Conservation (phyloP, 2,888 invertebrate genomes). For the Lasius fuliginosus region DNA sequence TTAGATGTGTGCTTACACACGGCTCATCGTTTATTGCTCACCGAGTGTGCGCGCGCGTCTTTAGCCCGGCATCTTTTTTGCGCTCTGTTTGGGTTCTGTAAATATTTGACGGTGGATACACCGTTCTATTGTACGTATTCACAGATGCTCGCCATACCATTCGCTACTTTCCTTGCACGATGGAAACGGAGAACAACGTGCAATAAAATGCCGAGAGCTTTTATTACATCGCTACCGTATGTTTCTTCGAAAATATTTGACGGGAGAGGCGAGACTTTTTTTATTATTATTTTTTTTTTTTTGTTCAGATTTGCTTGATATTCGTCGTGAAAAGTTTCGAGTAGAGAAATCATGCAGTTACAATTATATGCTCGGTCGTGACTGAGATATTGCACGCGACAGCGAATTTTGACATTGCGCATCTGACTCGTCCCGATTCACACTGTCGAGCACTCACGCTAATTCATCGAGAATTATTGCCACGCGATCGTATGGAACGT, state of each 20-base stretch:
- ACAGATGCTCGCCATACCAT: not conserved
- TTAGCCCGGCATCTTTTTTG: slow-evolving; percentile 23
- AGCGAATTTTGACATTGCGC: not conserved
- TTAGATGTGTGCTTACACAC: not conserved
- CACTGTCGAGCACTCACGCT: slow-evolving; percentile 63
- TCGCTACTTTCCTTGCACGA: slow-evolving; percentile 8
- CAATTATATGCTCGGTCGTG: not conserved
- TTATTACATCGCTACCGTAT: slow-evolving; percentile 9
- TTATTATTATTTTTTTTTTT: not conserved
- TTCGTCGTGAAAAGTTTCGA: not conserved
- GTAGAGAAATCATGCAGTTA: not conserved
- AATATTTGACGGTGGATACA: slow-evolving; percentile 67
- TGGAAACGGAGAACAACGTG: not conserved
- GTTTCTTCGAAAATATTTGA: slow-evolving; percentile 1
- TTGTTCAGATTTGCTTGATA: not conserved
- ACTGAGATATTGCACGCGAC: slow-evolving; percentile 37
- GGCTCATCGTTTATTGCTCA: slow-evolving; percentile 17
- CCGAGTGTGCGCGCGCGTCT: not conserved
- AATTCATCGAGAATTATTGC: slow-evolving; percentile 66
- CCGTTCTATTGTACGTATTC: slow-evolving; percentile 21
- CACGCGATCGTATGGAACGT: slow-evolving; percentile 69
- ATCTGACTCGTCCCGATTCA: slow-evolving; percentile 61
- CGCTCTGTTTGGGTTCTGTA: slow-evolving; percentile 46
- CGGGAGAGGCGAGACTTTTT: not conserved
- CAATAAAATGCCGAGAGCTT: not conserved